Conservation (phyloP, 2,888 invertebrate species). For the Beris chalybata region DNA sequence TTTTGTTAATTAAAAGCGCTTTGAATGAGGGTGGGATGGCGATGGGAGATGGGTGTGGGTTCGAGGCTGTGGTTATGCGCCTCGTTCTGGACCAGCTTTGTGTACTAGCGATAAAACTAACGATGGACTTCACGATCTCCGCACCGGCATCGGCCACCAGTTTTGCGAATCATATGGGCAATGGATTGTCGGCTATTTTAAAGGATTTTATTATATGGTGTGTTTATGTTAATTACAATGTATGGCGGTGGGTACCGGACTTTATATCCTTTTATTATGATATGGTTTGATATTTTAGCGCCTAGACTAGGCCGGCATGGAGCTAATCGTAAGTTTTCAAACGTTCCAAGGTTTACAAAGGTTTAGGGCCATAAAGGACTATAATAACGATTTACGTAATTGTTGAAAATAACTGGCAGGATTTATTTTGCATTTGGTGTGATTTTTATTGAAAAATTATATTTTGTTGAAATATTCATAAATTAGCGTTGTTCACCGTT, state of each 20-base stretch:
- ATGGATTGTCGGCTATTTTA: slow-evolving; percentile 24
- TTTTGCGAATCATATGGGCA: slow-evolving; percentile 6
- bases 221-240: slow-evolving; percentile 27
- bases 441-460: too few relatives aligned
- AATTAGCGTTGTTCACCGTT: too few relatives aligned
- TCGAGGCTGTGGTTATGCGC: slow-evolving; percentile 17
- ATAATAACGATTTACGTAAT: too few relatives aligned
- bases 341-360: too few relatives aligned
- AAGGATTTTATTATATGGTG: slow-evolving; percentile 30
- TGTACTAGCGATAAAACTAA: slow-evolving; percentile 25
- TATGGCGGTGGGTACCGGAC: background rate
- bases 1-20: slow-evolving; percentile 38
- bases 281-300: slow-evolving; percentile 6
- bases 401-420: too few relatives aligned
- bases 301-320: too few relatives aligned
- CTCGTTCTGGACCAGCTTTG: slow-evolving; percentile 1
- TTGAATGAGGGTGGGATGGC: slow-evolving; percentile 21
- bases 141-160: background rate
- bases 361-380: too few relatives aligned
- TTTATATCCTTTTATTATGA: slow-evolving; percentile 3
- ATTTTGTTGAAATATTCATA: too few relatives aligned
- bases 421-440: too few relatives aligned
- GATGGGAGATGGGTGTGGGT: background rate
- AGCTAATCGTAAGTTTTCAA: too few relatives aligned
- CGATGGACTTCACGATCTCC: slow-evolving; percentile 27